Conservation (phyloP, 37 sponge, comb jelly and placozoan species). For the Ianthella basta region DNA sequence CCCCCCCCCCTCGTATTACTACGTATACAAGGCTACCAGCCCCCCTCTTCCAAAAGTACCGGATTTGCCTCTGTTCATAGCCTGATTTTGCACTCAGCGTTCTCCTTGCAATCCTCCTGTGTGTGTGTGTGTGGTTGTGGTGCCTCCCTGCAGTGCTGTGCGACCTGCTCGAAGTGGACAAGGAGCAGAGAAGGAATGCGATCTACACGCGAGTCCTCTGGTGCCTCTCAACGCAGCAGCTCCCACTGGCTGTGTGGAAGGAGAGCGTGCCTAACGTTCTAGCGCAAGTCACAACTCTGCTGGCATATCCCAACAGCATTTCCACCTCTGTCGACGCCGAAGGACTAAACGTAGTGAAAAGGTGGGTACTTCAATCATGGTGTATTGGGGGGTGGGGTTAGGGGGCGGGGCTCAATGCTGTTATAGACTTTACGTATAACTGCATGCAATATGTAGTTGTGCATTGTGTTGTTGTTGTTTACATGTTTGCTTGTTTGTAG, state of each 20-base stretch:
- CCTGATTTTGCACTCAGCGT: too few species aligned
- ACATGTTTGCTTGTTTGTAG: background rate
- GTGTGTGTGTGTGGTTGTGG: too few species aligned
- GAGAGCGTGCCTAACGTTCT: background rate
- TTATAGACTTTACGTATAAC: too few species aligned
- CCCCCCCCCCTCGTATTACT: background rate
- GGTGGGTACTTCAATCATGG: too few species aligned
- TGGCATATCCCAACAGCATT: background rate
- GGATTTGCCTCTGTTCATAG: too few species aligned
- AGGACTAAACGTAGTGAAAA: conserved; percentile 13
- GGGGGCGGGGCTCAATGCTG: too few species aligned
- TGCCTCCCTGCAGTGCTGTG: background rate
- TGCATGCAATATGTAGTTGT: background rate
- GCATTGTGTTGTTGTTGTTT: conserved; percentile 5
- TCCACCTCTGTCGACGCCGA: conserved; percentile 12
- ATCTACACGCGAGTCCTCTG: background rate
- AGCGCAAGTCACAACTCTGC: background rate
- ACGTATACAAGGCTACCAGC: background rate
- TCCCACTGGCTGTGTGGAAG: background rate
- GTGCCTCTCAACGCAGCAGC: conserved; percentile 22
- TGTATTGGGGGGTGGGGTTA: too few species aligned
- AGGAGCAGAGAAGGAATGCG: background rate
- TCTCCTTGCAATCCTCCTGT: too few species aligned
- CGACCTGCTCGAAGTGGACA: background rate
- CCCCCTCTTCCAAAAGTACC: too few species aligned